Evolutionary conservation across 2,888 invertebrate genomes (phyloP).

Genomic region (Zaprionus bogoriensis): DNA sequence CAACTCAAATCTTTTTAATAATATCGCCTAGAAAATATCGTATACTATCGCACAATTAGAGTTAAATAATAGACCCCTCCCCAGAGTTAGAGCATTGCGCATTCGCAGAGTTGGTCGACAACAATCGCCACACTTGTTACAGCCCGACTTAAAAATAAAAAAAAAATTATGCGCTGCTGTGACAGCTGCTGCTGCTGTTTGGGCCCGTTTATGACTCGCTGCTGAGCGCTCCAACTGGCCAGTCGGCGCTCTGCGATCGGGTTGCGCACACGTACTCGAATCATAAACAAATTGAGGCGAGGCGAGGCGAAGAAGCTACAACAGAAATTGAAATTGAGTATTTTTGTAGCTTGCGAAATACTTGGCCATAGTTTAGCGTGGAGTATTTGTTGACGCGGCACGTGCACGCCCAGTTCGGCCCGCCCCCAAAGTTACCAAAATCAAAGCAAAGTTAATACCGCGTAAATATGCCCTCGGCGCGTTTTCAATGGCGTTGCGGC

Average conservation of each 20-base stretch:
- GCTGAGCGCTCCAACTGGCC: slow-evolving; percentile 31
- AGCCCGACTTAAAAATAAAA: too few relatives aligned
- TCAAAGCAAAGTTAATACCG: background rate
- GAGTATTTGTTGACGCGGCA: slow-evolving; percentile 1
- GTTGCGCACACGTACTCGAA: slow-evolving; percentile 59
- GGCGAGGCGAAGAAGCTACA: background rate
- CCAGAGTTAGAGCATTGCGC: too few relatives aligned
- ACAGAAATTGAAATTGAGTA: slow-evolving; percentile 18
- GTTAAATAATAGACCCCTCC: too few relatives aligned
- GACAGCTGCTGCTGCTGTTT: slow-evolving; percentile 18
- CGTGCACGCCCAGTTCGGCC: slow-evolving; percentile 1
- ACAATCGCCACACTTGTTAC: too few relatives aligned
- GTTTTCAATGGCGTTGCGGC: slow-evolving; percentile 74
- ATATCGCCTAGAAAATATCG: too few relatives aligned
- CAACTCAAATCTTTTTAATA: too few relatives aligned
- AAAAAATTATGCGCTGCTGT: too few relatives aligned
- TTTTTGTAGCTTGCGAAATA: slow-evolving; percentile 46
- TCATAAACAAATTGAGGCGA: slow-evolving; percentile 49
- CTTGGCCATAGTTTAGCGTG: slow-evolving; percentile 19
- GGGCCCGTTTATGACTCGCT: slow-evolving; percentile 27
- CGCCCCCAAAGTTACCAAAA: background rate
- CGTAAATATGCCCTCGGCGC: slow-evolving; percentile 76
- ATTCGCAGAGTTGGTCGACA: too few relatives aligned
- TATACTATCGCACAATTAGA: too few relatives aligned
- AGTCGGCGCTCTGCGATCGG: slow-evolving; percentile 67